Percentiles rank a stretch among this genome's conserved stretches.
Conservation (phyloP, 2,113 vertebrate genomes). For the Passer montanus region DNA sequence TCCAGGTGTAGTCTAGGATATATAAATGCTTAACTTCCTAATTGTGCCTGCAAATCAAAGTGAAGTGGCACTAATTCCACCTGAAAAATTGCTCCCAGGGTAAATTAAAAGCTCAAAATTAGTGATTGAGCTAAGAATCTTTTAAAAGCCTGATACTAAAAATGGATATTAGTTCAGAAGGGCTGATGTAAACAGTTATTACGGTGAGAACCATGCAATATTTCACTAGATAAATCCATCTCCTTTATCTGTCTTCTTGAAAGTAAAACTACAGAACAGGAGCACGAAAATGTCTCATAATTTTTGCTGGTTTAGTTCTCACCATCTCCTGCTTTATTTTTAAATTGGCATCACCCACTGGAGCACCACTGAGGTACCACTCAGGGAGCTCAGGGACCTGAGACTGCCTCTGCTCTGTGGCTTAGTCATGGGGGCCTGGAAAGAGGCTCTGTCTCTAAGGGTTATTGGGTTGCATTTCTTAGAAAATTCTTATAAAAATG, state of each 20-base stretch:
- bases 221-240: neutral
- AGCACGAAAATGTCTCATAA: neutral
- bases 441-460: neutral
- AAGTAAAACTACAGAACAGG: neutral
- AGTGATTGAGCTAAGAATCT: neutral
- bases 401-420: neutral
- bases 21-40: neutral
- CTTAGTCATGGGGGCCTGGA: neutral
- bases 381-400: neutral
- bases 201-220: neutral
- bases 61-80: neutral
- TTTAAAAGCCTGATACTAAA: slow-evolving; percentile 2
- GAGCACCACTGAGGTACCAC: neutral
- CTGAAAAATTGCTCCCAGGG: neutral
- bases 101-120: neutral
- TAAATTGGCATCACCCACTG: neutral
- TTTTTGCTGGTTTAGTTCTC: neutral
- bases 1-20: neutral
- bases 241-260: neutral
- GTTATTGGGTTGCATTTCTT: neutral
- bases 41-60: neutral
- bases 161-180: neutral
- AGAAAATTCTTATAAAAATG: neutral
- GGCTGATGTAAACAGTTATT: neutral
- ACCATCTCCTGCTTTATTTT: neutral